A percentile compares a stretch with the other conserved stretches of the same genome.
These are phyloP conservation scores for Chloroceryle amazona DNA, from an alignment of 2,797 vertebrate genomes.

Conservation along the genomic window DNA sequence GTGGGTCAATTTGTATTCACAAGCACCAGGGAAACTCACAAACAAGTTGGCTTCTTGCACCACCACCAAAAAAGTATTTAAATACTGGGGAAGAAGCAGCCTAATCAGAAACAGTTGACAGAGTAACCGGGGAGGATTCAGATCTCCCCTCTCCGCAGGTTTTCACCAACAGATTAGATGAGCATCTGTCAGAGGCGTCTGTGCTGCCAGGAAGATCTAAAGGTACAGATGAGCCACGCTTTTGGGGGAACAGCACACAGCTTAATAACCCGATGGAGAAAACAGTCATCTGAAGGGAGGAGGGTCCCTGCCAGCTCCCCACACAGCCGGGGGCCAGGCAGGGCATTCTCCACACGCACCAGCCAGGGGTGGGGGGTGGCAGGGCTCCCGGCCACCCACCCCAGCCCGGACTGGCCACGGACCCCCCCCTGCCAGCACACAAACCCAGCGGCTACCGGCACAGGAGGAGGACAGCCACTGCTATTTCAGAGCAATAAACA, in stretches of 20 bases:
- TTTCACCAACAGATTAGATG: background rate
- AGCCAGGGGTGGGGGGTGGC: too few relatives aligned
- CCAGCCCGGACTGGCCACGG: background rate
- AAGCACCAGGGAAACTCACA: accelerated
- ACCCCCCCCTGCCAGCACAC: accelerated
- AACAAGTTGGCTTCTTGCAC: background rate
- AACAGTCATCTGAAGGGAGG: background rate
- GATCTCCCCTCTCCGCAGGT: background rate
- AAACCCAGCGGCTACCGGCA: accelerated
- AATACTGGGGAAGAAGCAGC: background rate
- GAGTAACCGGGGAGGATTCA: background rate
- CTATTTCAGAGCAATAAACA: accelerated
- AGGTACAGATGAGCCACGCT: background rate
- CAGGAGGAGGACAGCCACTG: accelerated
- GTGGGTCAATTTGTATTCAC: too few relatives aligned
- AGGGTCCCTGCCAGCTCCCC: background rate
- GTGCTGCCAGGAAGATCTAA: background rate
- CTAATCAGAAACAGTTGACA: background rate
- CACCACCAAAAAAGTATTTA: background rate
- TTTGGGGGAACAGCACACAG: accelerated
- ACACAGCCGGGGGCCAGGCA: accelerated
- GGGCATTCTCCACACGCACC: background rate
- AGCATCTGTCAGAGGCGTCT: background rate
- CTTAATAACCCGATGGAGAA: background rate
- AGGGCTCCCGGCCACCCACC: background rate